These are phyloP conservation scores for Mormyrus lacerda DNA, from an alignment of 2,113 vertebrate genomes.

Conservation along the genomic window DNA sequence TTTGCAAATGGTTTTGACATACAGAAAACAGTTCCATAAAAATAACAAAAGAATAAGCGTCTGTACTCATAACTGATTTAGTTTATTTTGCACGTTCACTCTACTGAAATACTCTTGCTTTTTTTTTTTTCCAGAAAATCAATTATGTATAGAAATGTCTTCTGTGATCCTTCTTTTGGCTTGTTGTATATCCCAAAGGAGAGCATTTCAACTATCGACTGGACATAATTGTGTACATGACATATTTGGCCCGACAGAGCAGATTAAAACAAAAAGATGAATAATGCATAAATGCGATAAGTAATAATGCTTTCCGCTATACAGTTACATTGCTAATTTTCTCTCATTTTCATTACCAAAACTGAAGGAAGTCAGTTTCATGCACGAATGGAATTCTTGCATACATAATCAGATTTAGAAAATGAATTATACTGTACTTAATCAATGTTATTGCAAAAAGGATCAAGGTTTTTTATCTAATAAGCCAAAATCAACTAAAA, in stretches of 20 bases:
- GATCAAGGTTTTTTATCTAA: conserved; percentile 1
- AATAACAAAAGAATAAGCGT: not conserved
- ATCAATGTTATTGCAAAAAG: not conserved
- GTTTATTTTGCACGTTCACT: not conserved
- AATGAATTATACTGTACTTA: not conserved
- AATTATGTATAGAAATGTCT: not conserved
- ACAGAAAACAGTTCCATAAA: not conserved
- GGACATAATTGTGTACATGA: not conserved
- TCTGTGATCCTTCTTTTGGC: not conserved
- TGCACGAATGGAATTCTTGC: not conserved
- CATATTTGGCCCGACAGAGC: not conserved
- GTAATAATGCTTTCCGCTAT: not conserved
- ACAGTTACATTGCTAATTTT: not conserved
- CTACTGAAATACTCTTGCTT: not conserved
- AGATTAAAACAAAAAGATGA: not conserved
- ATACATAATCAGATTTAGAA: not conserved
- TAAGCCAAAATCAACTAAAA: not conserved
- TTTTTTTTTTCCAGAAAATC: not conserved
- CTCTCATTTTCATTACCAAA: not conserved
- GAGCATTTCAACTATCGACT: not conserved
- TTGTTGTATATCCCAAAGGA: not conserved
- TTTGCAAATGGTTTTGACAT: not conserved
- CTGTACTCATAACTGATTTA: not conserved
- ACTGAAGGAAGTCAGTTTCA: not conserved
- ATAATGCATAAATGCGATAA: not conserved